These are phyloP conservation scores for Prolemur simus DNA, from an alignment of 2,113 vertebrate species.

Conservation along the genomic window DNA sequence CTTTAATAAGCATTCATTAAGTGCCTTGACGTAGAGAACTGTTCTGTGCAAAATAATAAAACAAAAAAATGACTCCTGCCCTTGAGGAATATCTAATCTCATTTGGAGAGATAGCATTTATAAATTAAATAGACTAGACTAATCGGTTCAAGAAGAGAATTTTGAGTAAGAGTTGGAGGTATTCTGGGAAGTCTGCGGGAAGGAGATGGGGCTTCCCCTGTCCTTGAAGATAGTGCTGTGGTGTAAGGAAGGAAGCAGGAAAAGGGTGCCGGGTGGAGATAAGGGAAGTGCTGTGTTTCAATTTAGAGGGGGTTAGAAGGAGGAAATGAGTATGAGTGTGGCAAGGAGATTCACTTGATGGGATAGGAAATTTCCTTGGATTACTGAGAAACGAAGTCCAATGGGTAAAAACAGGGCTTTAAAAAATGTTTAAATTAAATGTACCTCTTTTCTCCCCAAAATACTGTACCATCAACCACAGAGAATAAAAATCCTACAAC, in stretches of 20 bases:
- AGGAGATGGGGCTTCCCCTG: neutral
- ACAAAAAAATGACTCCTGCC: neutral
- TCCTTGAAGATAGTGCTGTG: neutral
- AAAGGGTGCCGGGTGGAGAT: neutral
- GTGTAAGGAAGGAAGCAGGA: neutral
- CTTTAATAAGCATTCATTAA: neutral
- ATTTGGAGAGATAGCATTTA: neutral
- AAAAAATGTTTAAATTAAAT: neutral
- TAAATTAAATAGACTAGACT: neutral
- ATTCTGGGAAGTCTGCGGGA: neutral
- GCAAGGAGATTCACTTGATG: neutral
- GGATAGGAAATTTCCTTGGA: neutral
- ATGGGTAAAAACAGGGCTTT: neutral
- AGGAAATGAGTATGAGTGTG: neutral
- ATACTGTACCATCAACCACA: neutral
- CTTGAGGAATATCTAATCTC: conserved; percentile 3
- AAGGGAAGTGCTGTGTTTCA: neutral
- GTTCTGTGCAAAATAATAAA: neutral
- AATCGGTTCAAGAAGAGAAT: neutral
- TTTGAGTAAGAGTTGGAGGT: neutral
- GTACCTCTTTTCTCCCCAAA: neutral
- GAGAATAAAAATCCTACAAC: neutral
- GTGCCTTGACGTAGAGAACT: neutral
- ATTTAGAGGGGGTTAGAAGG: neutral
- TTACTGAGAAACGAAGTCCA: neutral